A percentile compares a stretch with the other conserved stretches of the same genome.
These are phyloP conservation scores for Micrastur ruficollis DNA, from an alignment of 2,797 vertebrate genomes.

Conservation along the genomic window DNA sequence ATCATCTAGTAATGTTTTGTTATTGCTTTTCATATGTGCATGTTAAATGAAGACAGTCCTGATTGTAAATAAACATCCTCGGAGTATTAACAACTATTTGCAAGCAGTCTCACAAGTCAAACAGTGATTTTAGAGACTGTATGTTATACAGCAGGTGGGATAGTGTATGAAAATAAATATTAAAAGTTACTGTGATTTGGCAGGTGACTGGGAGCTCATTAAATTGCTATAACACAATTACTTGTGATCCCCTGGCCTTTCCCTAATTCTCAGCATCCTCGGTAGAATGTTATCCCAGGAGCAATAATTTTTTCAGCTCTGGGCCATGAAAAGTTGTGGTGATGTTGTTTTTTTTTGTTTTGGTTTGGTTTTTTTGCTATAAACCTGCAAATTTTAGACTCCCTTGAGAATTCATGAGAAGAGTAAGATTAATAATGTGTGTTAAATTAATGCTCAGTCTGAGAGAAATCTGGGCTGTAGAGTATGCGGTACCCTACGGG, in stretches of 20 bases:
- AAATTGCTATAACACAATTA: neutral
- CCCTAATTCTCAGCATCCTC: neutral
- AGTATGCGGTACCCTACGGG: too few species aligned
- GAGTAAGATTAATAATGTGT: neutral
- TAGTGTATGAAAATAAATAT: neutral
- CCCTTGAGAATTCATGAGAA: neutral
- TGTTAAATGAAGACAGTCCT: neutral
- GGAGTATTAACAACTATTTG: neutral
- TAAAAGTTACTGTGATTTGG: neutral
- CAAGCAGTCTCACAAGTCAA: neutral
- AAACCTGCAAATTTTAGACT: neutral
- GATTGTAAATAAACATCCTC: neutral
- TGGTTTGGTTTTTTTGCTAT: neutral
- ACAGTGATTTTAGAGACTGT: neutral
- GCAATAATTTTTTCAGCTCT: neutral
- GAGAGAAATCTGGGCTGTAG: neutral
- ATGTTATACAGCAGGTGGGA: neutral
- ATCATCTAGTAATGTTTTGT: neutral
- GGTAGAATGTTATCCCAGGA: neutral
- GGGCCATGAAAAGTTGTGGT: neutral
- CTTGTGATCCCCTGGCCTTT: neutral
- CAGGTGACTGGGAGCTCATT: neutral
- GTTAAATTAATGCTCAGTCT: neutral
- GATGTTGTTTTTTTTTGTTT: neutral
- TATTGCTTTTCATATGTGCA: neutral